Percentiles rank a stretch among this genome's conserved stretches.
Evolutionary conservation across 2,888 invertebrate species (phyloP).

Genomic region (Barypeithes pellucidus): DNA sequence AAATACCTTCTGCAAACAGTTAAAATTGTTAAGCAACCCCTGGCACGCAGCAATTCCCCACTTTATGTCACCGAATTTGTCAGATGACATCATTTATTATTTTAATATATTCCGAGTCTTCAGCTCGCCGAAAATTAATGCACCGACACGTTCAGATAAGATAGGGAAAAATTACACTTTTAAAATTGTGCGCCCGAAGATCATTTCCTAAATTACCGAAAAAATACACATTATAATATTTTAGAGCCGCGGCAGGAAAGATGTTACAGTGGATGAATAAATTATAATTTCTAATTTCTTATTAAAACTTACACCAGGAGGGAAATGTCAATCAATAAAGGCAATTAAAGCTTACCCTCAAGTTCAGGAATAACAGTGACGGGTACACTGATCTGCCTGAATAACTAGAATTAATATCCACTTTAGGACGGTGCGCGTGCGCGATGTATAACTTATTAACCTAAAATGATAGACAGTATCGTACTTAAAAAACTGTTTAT

Average conservation of each 20-base stretch:
- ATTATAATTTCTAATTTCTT: not conserved
- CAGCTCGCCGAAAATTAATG: slow-evolving; percentile 15
- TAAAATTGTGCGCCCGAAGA: slow-evolving; percentile 12
- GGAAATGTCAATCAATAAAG: not conserved
- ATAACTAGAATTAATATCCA: no score
- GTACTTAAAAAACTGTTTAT: no score
- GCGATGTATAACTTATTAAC: no score
- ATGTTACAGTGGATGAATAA: not conserved
- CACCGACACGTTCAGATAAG: slow-evolving; percentile 20
- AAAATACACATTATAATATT: slow-evolving; percentile 8
- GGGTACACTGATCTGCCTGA: no score
- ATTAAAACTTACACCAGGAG: not conserved
- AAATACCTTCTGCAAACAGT: not conserved
- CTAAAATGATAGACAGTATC: no score
- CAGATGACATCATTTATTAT: slow-evolving; percentile 20
- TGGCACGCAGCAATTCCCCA: not conserved
- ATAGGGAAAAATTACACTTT: slow-evolving; percentile 24
- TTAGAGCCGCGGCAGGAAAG: not conserved
- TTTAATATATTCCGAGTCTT: not conserved
- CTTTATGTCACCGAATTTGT: slow-evolving; percentile 21
- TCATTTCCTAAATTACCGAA: slow-evolving; percentile 1
- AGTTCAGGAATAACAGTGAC: not conserved
- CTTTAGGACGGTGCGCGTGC: no score
- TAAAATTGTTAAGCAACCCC: slow-evolving; percentile 1
- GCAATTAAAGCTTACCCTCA: not conserved